Base-by-base conservation (phyloP, 64 coral and sea anemone genomes). In the Dendrophyllia cribrosa region DNA sequence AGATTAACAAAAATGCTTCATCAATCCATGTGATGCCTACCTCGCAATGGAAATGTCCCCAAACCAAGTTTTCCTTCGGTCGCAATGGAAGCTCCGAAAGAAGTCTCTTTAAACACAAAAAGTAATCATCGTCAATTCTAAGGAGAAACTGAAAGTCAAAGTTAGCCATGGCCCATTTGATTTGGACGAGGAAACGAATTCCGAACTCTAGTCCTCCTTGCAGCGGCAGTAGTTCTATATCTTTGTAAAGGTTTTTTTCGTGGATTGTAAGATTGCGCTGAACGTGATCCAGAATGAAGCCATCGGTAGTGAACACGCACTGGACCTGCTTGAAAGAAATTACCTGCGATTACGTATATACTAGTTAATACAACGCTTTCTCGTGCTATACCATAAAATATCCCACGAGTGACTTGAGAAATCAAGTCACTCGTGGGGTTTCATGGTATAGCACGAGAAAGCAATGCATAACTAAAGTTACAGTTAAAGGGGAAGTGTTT, bases 81-180 rank as follows among this genome's bases (percentile, higher is more conserved):
- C 91, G 69, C 51, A 44, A 5, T 0, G 59, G 82, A 17, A 93
- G 45, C 62, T 93, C 91, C 3, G 59, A 22, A 6, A 93, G 9
- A 15, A 93, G 83, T 86, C 81, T 77, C 6, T 86, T 56, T 19
- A 93, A 21, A 44, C 91, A 93, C 7, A 93, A 12, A 9, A 87
- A 93, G 59, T 87, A 93, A 25, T 93, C 91, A 26, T 93, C 91
- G 86, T 87, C 91, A 6, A 75, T 22, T 20, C 83, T 58, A 8
- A 93, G 83, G 20, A 93, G 22, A 72, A 78, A 93, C 17, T 87
- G 70, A 58, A 93, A 93, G 50, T 93, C 73, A 70, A 75, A 86
- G 17, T 87, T 77, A 6, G 91, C 71, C 14, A 20, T 60, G 1
- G 91, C 91, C 91, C 91, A 93, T 68, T 53, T 49, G 56, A 93